phyloP scores from a whole-genome alignment of 2,888 invertebrate species.

The Cryptosula pallasiana region DNA sequence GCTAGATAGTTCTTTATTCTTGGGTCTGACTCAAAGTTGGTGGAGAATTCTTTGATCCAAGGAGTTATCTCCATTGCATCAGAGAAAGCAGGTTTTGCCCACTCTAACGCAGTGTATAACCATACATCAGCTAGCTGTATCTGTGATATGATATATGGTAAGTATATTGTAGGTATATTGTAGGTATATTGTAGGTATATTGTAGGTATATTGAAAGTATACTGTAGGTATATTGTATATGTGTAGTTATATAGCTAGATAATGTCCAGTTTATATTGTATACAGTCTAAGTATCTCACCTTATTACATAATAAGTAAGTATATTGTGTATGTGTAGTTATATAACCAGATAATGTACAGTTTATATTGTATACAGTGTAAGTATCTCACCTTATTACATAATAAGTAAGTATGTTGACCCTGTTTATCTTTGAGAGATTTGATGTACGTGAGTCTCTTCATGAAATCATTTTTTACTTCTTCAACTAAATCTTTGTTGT shows the following conservation, averaged over 20 bases:
- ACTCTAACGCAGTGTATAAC: conserved; percentile 11
- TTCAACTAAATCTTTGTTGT: background rate
- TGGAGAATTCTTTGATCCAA: background rate
- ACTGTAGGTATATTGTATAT: no score
- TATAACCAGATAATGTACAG: no score
- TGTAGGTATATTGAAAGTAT: no score
- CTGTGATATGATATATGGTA: no score
- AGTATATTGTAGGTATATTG: no score
- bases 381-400: conserved; percentile 1
- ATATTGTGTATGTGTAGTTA: no score
- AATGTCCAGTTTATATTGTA: no score
- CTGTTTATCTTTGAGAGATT: background rate
- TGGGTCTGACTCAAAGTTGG: background rate
- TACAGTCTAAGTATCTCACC: no score
- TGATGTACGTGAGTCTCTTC: background rate
- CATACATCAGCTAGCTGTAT: conserved; percentile 18
- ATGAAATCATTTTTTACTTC: background rate
- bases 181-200: no score
- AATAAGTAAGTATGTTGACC: background rate
- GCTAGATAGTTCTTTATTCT: conserved; percentile 1
- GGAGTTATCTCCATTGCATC: conserved; percentile 12
- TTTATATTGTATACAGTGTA: no score
- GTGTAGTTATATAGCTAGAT: no score
- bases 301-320: no score
- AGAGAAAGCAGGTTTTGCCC: background rate